These are phyloP conservation scores for Ceramica pisi DNA, from an alignment of 2,888 invertebrate species.

Conservation along the genomic window DNA sequence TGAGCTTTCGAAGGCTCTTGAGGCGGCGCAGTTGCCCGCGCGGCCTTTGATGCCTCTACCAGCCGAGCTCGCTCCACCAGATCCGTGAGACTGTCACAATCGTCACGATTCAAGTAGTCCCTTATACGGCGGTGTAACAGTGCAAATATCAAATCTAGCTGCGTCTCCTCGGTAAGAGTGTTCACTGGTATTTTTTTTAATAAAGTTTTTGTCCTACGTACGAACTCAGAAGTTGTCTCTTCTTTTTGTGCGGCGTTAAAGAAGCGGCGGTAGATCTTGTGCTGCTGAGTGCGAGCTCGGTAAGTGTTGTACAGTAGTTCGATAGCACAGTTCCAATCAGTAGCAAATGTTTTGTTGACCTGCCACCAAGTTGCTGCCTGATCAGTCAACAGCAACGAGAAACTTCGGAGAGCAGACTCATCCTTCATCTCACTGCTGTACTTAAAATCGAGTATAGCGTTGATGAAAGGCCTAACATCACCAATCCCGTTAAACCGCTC, in stretches of 20 bases:
- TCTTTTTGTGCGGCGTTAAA: slow-evolving; percentile 7
- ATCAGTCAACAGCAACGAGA: slow-evolving; percentile 27
- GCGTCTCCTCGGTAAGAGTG: slow-evolving; percentile 29
- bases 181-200: slow-evolving; percentile 20
- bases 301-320: slow-evolving; percentile 9
- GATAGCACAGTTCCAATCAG: slow-evolving; percentile 25
- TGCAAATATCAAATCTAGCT: slow-evolving; percentile 35
- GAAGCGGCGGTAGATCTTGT: slow-evolving; percentile 18
- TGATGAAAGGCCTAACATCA: slow-evolving; percentile 34
- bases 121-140: slow-evolving; percentile 26
- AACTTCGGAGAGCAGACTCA: slow-evolving; percentile 28
- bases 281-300: slow-evolving; percentile 1
- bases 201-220: slow-evolving; percentile 5
- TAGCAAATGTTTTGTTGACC: not conserved
- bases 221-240: slow-evolving; percentile 21
- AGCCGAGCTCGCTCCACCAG: slow-evolving; percentile 10
- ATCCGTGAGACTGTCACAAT: slow-evolving; percentile 17
- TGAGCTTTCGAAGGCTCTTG: no score
- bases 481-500: slow-evolving; percentile 25
- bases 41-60: not conserved
- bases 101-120: slow-evolving; percentile 19
- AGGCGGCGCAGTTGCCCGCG: not conserved
- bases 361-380: slow-evolving; percentile 31
- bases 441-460: slow-evolving; percentile 30
- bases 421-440: slow-evolving; percentile 18